phyloP scores from a whole-genome alignment of 2,888 invertebrate species.

The Mesoligia furuncula region DNA sequence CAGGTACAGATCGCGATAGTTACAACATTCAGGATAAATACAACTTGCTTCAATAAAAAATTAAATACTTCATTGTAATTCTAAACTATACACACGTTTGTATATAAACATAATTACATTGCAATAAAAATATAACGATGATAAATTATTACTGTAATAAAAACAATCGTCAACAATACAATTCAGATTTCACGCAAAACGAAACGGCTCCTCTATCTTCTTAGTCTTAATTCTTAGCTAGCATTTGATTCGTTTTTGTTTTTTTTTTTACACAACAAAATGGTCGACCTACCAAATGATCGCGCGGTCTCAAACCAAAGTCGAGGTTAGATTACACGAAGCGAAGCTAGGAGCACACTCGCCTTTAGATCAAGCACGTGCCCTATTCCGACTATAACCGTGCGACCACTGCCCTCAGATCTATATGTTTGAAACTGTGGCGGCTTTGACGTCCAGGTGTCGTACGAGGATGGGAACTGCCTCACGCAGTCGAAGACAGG shows the following conservation, averaged over 20 bases:
- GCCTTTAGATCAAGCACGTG: neutral
- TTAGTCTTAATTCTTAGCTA: neutral
- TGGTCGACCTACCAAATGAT: neutral
- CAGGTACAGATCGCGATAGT: neutral
- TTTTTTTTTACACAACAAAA: neutral
- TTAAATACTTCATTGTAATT: slow-evolving; percentile 16
- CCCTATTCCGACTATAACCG: slow-evolving; percentile 2
- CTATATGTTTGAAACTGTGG: neutral
- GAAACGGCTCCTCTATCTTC: neutral
- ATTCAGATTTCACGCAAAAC: slow-evolving; percentile 20
- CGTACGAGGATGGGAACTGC: neutral
- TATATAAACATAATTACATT: slow-evolving; percentile 17
- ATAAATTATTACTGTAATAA: slow-evolving; percentile 22
- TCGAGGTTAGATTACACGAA: neutral
- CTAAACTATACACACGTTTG: neutral
- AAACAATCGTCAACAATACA: slow-evolving; percentile 7
- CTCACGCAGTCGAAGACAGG: neutral
- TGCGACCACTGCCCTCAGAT: neutral
- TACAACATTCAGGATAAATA: neutral
- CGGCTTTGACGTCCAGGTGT: neutral
- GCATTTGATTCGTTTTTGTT: neutral
- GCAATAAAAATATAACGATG: slow-evolving; percentile 13
- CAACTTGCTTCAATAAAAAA: neutral
- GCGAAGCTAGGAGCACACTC: neutral
- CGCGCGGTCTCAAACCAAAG: too few relatives aligned